Evolutionary conservation across 64 coral and sea anemone genomes (phyloP).

Genomic region (Montipora efflorescens): DNA sequence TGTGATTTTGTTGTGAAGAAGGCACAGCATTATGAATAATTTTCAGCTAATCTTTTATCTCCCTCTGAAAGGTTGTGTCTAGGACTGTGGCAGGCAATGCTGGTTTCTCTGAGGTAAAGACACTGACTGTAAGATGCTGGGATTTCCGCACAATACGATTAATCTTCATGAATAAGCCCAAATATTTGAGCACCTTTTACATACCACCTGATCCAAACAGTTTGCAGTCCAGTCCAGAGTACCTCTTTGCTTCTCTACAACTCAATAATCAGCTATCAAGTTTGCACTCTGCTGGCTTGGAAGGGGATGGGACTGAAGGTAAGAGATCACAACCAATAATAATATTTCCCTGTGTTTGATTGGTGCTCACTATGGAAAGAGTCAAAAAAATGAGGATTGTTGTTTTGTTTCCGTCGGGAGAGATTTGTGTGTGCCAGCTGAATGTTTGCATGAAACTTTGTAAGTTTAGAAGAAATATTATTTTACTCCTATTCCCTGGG

Average conservation of each 20-base stretch:
- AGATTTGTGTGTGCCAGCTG: too few species aligned
- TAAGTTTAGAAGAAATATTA: too few species aligned
- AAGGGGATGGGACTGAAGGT: slow-evolving; percentile 5
- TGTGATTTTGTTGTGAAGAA: neutral
- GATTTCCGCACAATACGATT: slow-evolving; percentile 92
- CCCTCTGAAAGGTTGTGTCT: slow-evolving; percentile 73
- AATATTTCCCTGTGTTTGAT: too few species aligned
- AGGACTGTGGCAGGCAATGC: slow-evolving; percentile 86
- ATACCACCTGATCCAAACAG: slow-evolving; percentile 73
- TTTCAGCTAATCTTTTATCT: neutral
- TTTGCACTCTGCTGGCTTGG: slow-evolving; percentile 16
- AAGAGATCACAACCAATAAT: neutral
- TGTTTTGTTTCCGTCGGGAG: too few species aligned
- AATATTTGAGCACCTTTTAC: slow-evolving; percentile 68
- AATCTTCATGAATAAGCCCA: slow-evolving; percentile 89
- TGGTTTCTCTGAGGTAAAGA: slow-evolving; percentile 95
- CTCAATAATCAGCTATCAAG: slow-evolving; percentile 23
- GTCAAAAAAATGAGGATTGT: too few species aligned
- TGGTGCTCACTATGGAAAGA: too few species aligned
- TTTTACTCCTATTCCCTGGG: too few species aligned
- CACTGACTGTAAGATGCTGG: slow-evolving; percentile 82
- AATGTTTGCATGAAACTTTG: too few species aligned
- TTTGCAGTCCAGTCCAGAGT: slow-evolving; percentile 93
- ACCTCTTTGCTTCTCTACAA: slow-evolving; percentile 68
- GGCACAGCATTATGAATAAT: neutral